A percentile compares a stretch with the other conserved stretches of the same genome.
Conservation (phyloP, 2,888 invertebrate species). For the Pollenia griseotomentosa region DNA sequence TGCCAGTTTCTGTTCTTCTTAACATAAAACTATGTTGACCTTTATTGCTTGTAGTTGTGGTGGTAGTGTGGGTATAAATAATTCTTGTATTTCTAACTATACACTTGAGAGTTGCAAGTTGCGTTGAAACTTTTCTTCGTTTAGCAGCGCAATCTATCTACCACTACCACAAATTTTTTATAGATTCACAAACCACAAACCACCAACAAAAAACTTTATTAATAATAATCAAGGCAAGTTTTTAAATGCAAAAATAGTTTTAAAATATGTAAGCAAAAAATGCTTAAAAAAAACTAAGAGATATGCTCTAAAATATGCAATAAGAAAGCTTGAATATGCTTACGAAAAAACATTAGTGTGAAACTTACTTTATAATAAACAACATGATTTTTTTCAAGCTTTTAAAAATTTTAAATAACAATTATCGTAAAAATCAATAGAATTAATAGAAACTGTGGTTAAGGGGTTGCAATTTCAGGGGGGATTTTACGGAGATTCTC, state of each 20-base stretch:
- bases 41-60: slow-evolving; percentile 19
- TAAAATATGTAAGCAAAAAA: no score
- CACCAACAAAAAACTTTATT: slow-evolving; percentile 39
- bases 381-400: no score
- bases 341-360: no score
- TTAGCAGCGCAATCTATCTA: slow-evolving; percentile 26
- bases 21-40: slow-evolving; percentile 32
- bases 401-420: no score
- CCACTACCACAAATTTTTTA: not conserved
- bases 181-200: slow-evolving; percentile 43
- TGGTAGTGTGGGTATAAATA: slow-evolving; percentile 3
- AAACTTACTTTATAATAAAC: no score
- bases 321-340: no score
- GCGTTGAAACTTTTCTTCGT: slow-evolving; percentile 21
- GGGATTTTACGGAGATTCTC: no score
- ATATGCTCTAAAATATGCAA: no score
- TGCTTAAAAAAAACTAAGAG: not conserved
- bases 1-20: not conserved
- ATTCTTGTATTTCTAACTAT: slow-evolving; percentile 27
- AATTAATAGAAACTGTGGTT: no score
- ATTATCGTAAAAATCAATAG: no score
- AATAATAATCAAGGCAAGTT: not conserved
- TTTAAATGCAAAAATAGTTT: no score
- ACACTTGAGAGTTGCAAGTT: slow-evolving; percentile 42
- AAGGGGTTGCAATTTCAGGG: no score